These are phyloP conservation scores for Tipula vernalis DNA, from an alignment of 2,888 invertebrate species.

Conservation along the genomic window DNA sequence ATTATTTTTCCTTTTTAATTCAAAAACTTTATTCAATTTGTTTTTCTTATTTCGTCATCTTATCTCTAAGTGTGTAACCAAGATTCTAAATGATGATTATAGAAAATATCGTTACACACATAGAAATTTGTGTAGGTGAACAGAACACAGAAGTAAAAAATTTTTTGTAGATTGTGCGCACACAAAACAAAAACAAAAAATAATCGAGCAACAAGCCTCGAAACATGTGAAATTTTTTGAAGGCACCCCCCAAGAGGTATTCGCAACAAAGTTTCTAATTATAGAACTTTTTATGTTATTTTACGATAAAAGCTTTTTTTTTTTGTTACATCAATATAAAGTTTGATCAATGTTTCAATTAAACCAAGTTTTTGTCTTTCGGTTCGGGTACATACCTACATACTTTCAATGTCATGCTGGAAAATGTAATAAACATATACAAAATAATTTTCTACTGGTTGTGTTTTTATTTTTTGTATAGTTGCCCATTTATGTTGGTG, in stretches of 20 bases:
- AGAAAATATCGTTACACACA: background rate
- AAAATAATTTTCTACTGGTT: background rate
- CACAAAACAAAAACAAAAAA: background rate
- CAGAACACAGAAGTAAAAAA: background rate
- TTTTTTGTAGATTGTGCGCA: background rate
- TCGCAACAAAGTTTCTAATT: background rate
- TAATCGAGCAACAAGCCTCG: background rate
- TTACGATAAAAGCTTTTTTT: background rate
- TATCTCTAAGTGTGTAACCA: background rate
- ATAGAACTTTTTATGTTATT: background rate
- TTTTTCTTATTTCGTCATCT: background rate
- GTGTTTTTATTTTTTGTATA: background rate
- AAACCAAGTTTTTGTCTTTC: background rate
- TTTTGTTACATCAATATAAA: background rate
- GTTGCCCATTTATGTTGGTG: background rate
- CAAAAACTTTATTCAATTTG: background rate
- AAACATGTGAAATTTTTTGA: background rate
- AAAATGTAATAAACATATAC: background rate
- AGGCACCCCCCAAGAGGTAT: background rate
- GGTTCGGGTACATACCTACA: background rate
- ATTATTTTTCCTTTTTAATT: background rate
- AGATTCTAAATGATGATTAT: background rate
- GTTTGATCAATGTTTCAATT: slow-evolving; percentile 4
- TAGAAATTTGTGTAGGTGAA: background rate
- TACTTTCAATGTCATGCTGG: background rate